A percentile compares a stretch with the other conserved stretches of the same genome.
Conservation (phyloP, 92 coral and sea anemone species). For the Palythoa grandis region DNA sequence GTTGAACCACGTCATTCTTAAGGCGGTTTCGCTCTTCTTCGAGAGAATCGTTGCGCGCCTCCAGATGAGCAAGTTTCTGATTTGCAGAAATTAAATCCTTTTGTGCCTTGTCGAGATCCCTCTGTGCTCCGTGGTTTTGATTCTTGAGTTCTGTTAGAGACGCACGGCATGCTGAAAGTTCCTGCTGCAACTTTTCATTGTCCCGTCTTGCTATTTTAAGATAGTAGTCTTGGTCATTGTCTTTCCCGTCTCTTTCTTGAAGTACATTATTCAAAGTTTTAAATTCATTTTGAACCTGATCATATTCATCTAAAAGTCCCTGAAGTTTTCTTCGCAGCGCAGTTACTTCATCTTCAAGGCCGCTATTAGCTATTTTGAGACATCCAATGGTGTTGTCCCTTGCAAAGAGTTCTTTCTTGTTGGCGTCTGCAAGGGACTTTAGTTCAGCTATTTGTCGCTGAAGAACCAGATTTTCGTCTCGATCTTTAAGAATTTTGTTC, state of each 20-base stretch:
- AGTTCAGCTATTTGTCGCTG: constrained; percentile 77
- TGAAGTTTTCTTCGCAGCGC: constrained; percentile 74
- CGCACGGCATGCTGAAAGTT: constrained; percentile 69
- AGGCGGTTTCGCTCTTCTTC: constrained; percentile 86
- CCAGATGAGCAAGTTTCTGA: constrained; percentile 76
- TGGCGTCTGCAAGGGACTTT: constrained; percentile 67
- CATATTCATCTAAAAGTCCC: constrained; percentile 78
- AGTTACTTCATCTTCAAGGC: constrained; percentile 82
- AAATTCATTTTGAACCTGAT: constrained; percentile 80
- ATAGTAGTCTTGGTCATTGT: constrained; percentile 72
- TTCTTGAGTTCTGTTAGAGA: constrained; percentile 75
- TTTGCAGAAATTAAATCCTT: constrained; percentile 79
- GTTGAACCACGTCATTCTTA: constrained; percentile 73
- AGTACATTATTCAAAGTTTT: constrained; percentile 60
- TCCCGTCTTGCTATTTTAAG: constrained; percentile 77
- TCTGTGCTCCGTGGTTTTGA: constrained; percentile 72
- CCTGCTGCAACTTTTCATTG: constrained; percentile 83
- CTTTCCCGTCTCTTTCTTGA: constrained; percentile 81
- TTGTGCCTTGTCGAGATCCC: constrained; percentile 81
- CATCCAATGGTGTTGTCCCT: constrained; percentile 81
- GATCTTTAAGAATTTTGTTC: constrained; percentile 74
- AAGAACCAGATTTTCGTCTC: constrained; percentile 67
- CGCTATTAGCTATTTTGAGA: constrained; percentile 75
- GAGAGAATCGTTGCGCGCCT: constrained; percentile 78
- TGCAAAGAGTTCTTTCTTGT: constrained; percentile 76